Evolutionary conservation across 2,113 vertebrate species (phyloP).

Genomic region (Lutjanus erythropterus): DNA sequence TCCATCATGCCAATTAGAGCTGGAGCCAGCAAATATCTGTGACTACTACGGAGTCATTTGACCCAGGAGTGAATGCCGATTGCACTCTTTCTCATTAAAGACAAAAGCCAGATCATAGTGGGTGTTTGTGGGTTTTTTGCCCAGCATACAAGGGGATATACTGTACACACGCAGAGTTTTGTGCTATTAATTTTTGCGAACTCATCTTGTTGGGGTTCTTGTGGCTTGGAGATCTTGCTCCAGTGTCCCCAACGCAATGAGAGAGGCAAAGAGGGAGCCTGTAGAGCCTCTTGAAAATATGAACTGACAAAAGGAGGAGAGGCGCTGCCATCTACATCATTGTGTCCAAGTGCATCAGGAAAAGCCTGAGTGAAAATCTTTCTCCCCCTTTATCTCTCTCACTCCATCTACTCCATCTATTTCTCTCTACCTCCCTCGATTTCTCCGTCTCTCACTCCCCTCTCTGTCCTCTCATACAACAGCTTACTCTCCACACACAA

Average conservation of each 20-base stretch:
- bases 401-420: constrained; percentile 59
- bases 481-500: constrained; percentile 75
- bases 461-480: constrained; percentile 64
- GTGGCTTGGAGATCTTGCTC: constrained; percentile 55
- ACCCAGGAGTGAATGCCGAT: no score
- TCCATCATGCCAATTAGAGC: no score
- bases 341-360: constrained; percentile 70
- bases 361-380: constrained; percentile 76
- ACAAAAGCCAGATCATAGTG: no score
- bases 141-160: no score
- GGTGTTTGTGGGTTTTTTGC: no score
- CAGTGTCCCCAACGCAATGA: constrained; percentile 48
- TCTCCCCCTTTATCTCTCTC: constrained; percentile 62
- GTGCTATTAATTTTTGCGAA: constrained; percentile 45
- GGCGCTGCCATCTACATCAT: constrained; percentile 69
- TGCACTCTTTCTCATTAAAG: no score
- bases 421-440: constrained; percentile 46
- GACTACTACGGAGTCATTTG: no score
- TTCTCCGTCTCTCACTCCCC: constrained; percentile 50
- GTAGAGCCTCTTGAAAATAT: constrained; percentile 82
- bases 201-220: constrained; percentile 48
- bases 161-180: constrained; percentile 4
- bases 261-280: constrained; percentile 69
- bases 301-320: constrained; percentile 77
- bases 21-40: no score